Percentiles rank a stretch among this genome's conserved stretches.
Conservation (phyloP, 2,888 invertebrate genomes). For the Caenorhabditis zanzibari region DNA sequence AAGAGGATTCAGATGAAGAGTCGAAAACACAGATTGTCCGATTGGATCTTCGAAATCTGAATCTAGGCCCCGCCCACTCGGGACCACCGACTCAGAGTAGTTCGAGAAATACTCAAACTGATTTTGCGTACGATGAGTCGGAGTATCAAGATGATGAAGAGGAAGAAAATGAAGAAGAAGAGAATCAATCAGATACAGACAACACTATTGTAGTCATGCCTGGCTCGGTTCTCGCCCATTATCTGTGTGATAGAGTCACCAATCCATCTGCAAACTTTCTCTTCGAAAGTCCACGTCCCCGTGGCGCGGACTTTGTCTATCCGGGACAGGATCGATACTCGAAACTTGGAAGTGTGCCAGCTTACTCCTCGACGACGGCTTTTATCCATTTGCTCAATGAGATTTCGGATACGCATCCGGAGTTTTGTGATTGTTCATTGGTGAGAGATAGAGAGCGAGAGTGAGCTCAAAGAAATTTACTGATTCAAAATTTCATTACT, state of each 20-base stretch:
- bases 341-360: slow-evolving; percentile 69
- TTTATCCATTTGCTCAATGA: slow-evolving; percentile 76
- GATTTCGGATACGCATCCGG: slow-evolving; percentile 53
- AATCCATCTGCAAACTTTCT: slow-evolving; percentile 68
- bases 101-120: slow-evolving; percentile 20
- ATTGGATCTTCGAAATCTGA: neutral
- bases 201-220: slow-evolving; percentile 56
- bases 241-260: slow-evolving; percentile 70
- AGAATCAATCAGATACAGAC: slow-evolving; percentile 50
- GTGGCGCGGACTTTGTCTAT: slow-evolving; percentile 71
- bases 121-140: neutral
- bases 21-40: neutral
- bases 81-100: neutral
- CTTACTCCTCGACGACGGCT: slow-evolving; percentile 75
- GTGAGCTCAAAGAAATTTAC: too few species aligned
- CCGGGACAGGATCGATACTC: slow-evolving; percentile 57
- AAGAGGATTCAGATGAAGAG: slow-evolving; percentile 60
- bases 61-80: neutral
- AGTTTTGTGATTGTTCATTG: slow-evolving; percentile 49
- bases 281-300: slow-evolving; percentile 66
- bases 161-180: slow-evolving; percentile 41
- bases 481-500: too few species aligned
- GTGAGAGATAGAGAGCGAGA: slow-evolving; percentile 16
- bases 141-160: slow-evolving; percentile 27
- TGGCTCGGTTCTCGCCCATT: slow-evolving; percentile 69